Base-by-base conservation (phyloP, 2,888 invertebrate species). In the Amblyjoppa proteus region DNA sequence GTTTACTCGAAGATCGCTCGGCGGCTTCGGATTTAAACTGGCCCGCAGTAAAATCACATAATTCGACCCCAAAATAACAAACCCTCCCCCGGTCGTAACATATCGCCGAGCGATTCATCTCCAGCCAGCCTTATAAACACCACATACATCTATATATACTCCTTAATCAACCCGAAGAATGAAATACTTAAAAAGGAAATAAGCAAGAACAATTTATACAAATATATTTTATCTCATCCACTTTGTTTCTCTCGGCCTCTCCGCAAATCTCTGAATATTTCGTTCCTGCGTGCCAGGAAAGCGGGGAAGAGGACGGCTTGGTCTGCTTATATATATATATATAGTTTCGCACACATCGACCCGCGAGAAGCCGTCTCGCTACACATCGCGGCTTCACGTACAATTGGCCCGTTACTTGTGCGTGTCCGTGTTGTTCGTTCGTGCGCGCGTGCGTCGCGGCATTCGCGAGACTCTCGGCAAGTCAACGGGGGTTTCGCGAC, bases 401-500 rank as follows among this genome's bases (percentile, higher is more conserved):
- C 66, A 82, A 85, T 85, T 85, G 81, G 74, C 75, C 69, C 88
- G 83, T 86, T 84, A 84, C 84, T 82, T 73, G 82, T 80, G 84
- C 68, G 87, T 64, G 34, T 31, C 16, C 61, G 61, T 64, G 61
- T 31, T 64, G 0, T 16, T 64, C 68, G 56, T 49, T 56, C 61
- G 53, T 31, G 34, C 71, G 71, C 76, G 82, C 79, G 78, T 66
- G 81, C 79, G 85, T 78, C 79, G 79, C 38, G 70, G 75, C 74
- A 70, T 70, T 79, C 49, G 79, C 71, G 58, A 79, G 66, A 76
- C 41, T 85, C 82, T 87, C 88, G 83, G 87, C 88, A 87, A 89
- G 87, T 88, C 85, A 87, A 78, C 86, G 86, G 82, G 84, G 84
- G 81, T 83, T 81, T 85, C 69, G 51, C 87, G 87, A 85, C 88